Percentiles rank a stretch among this genome's conserved stretches.
These are phyloP conservation scores for Apostichopus japonicus DNA, from an alignment of 35 echinoderm and acorn worm genomes.

Conservation along the genomic window DNA sequence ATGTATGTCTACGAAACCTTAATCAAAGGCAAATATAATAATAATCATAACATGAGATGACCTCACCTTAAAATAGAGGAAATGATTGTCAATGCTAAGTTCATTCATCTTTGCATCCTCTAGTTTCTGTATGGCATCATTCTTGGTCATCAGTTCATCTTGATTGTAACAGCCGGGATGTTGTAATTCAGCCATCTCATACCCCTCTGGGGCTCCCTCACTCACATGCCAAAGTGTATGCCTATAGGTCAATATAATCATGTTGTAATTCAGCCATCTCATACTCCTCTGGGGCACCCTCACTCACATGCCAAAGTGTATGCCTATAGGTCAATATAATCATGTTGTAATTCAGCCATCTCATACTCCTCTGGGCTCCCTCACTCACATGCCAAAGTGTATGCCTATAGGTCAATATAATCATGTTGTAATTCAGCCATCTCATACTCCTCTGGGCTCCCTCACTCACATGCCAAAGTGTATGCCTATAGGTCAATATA, in stretches of 20 bases:
- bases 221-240: slow-evolving; percentile 35
- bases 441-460: no score
- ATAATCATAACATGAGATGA: background rate
- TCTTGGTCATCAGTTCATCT: slow-evolving; percentile 12
- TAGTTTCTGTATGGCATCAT: slow-evolving; percentile 28
- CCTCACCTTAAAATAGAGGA: slow-evolving; percentile 32
- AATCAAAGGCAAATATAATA: no score
- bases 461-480: no score
- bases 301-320: background rate
- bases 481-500: no score
- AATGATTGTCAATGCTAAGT: slow-evolving; percentile 34
- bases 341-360: no score
- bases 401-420: no score
- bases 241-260: background rate
- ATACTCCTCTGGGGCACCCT: background rate
- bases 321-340: no score
- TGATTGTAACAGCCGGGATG: slow-evolving; percentile 35
- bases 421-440: no score
- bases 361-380: no score
- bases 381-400: no score
- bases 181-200: slow-evolving; percentile 1
- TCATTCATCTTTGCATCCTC: slow-evolving; percentile 41
- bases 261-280: background rate
- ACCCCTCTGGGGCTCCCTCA: slow-evolving; percentile 21
- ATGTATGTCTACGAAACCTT: no score